phyloP scores from a whole-genome alignment of 2,113 vertebrate species.

The Casuarius casuarius region DNA sequence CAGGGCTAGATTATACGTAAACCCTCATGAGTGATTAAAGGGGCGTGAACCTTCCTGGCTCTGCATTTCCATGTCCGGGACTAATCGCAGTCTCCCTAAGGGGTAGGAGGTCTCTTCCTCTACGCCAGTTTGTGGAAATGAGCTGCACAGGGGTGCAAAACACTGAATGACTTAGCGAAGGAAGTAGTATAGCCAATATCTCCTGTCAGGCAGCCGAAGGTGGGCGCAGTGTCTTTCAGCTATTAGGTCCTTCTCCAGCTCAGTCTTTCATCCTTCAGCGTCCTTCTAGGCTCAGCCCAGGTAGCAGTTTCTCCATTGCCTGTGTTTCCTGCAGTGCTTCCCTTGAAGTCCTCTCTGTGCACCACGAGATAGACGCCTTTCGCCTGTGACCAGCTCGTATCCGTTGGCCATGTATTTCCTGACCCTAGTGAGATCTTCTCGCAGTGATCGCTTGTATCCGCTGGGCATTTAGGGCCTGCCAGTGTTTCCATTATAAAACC shows the following conservation, averaged over 20 bases:
- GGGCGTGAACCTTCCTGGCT: not conserved
- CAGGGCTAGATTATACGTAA: not conserved
- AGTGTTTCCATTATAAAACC: not conserved
- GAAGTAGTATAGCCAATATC: not conserved
- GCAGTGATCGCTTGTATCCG: not conserved
- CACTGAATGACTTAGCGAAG: not conserved
- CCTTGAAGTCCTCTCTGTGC: not conserved
- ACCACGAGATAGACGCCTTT: not conserved
- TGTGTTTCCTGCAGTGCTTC: not conserved
- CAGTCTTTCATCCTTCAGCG: not conserved
- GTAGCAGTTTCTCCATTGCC: not conserved
- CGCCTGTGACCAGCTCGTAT: not conserved
- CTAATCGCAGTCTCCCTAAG: not conserved
- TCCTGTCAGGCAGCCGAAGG: not conserved
- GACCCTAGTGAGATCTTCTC: not conserved
- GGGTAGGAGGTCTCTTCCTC: not conserved
- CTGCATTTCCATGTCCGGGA: not conserved
- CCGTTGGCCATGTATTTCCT: not conserved
- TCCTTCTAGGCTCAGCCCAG: not conserved
- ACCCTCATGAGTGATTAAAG: not conserved
- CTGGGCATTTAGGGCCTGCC: not conserved
- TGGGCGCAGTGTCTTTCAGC: not conserved
- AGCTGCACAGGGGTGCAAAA: not conserved
- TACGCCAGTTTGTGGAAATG: not conserved
- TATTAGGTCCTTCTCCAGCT: not conserved